A percentile compares a stretch with the other conserved stretches of the same genome.
These are phyloP conservation scores for Antheraea mylitta DNA, from an alignment of 1,140 invertebrate genomes.

Conservation along the genomic window DNA sequence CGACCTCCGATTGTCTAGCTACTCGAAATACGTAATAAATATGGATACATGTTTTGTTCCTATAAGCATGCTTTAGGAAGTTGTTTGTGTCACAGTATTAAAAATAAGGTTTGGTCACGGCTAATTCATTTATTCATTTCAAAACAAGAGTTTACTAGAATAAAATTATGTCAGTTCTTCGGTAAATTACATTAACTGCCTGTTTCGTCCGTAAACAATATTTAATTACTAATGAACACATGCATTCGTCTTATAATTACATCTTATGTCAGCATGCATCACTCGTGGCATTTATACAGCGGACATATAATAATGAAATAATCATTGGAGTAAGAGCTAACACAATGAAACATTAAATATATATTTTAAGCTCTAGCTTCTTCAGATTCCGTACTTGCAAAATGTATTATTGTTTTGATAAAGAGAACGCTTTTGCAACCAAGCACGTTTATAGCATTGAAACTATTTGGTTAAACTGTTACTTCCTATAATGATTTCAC, in stretches of 20 bases:
- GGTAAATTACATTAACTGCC: not conserved
- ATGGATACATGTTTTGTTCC: not conserved
- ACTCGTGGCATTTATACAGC: slow-evolving; percentile 19
- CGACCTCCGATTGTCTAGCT: not conserved
- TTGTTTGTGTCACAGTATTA: not conserved
- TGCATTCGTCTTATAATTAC: not conserved
- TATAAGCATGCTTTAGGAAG: not conserved
- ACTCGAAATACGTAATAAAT: not conserved
- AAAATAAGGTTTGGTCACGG: not conserved
- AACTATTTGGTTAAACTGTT: no score
- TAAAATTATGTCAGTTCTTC: no score
- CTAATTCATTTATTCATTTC: no score
- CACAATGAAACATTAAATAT: slow-evolving; percentile 18
- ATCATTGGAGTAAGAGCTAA: slow-evolving; percentile 6
- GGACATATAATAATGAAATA: slow-evolving; percentile 10
- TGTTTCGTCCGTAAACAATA: slow-evolving; percentile 13
- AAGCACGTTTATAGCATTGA: no score
- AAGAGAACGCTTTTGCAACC: not conserved
- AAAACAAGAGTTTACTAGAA: no score
- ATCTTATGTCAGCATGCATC: slow-evolving; percentile 10
- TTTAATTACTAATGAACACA: not conserved
- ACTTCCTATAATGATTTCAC: no score
- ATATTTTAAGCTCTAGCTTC: slow-evolving; percentile 5
- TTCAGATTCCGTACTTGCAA: not conserved
- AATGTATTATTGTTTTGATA: not conserved